phyloP scores from a whole-genome alignment of 2,888 invertebrate species.

The Stratiomys singularior region DNA sequence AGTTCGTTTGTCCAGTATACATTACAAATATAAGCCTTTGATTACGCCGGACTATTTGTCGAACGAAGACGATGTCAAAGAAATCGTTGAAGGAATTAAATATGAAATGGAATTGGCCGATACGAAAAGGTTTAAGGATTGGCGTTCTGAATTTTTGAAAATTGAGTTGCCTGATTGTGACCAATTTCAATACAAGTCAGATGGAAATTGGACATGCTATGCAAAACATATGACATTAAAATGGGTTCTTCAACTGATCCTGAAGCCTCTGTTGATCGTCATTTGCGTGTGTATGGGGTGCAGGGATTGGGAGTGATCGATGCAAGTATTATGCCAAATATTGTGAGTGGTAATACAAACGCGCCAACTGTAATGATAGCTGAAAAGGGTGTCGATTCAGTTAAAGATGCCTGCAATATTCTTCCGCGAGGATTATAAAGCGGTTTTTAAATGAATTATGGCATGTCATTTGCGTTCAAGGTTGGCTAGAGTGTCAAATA shows the following conservation, averaged over 20 bases:
- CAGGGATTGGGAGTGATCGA: constrained; percentile 71
- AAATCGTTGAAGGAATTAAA: constrained; percentile 64
- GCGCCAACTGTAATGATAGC: constrained; percentile 74
- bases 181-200: constrained; percentile 55
- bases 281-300: constrained; percentile 68
- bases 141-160: constrained; percentile 58
- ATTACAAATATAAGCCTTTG: constrained; percentile 71
- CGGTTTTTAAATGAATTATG: no score
- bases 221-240: constrained; percentile 77
- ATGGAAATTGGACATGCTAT: constrained; percentile 86
- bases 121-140: constrained; percentile 63
- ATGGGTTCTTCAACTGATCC: constrained; percentile 70
- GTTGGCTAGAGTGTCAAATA: no score
- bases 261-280: constrained; percentile 69
- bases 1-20: constrained; percentile 68
- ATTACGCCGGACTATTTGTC: constrained; percentile 74
- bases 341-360: constrained; percentile 73
- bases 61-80: constrained; percentile 68
- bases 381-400: constrained; percentile 73
- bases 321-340: constrained; percentile 73
- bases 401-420: constrained; percentile 68
- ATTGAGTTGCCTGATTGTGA: constrained; percentile 65
- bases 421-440: no score
- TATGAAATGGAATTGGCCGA: constrained; percentile 62
- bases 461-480: no score